phyloP scores from a whole-genome alignment of 2,113 vertebrate species.

The Hippocampus zosterae region DNA sequence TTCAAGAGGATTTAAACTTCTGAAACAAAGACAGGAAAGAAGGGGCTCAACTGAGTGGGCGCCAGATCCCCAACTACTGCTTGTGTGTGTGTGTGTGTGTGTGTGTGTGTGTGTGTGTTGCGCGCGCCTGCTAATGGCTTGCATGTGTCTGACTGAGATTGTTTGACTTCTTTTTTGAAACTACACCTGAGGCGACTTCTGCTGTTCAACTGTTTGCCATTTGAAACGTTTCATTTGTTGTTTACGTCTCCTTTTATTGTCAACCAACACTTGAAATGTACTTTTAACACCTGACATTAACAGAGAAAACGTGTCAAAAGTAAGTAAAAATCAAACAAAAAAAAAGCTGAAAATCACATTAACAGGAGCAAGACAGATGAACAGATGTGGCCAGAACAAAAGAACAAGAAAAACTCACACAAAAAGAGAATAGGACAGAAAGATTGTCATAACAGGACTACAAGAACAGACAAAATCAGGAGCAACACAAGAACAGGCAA shows the following conservation, averaged over 20 bases:
- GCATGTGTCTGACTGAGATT: constrained; percentile 34
- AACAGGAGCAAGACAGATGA: neutral
- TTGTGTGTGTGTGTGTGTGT: neutral
- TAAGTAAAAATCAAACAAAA: neutral
- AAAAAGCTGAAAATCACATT: neutral
- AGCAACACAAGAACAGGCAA: too few species aligned
- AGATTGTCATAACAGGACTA: too few species aligned
- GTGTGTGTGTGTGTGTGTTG: constrained; percentile 21
- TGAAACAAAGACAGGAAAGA: constrained; percentile 39
- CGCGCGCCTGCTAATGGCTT: constrained; percentile 2
- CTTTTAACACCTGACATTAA: neutral
- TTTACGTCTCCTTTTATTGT: neutral
- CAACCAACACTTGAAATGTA: neutral
- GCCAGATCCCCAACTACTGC: constrained; percentile 7
- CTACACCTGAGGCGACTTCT: neutral
- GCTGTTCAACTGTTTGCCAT: neutral
- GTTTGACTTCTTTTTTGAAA: neutral
- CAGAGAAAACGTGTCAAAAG: neutral
- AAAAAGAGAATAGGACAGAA: neutral
- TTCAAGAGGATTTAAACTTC: constrained; percentile 9
- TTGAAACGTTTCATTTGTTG: neutral
- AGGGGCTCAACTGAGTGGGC: constrained; percentile 9
- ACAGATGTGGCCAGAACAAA: neutral
- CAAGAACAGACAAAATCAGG: too few species aligned
- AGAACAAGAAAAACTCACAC: neutral